Percentiles rank a stretch among this genome's conserved stretches.
These are phyloP conservation scores for Clanis bilineata DNA, from an alignment of 2,888 invertebrate genomes.

Conservation along the genomic window DNA sequence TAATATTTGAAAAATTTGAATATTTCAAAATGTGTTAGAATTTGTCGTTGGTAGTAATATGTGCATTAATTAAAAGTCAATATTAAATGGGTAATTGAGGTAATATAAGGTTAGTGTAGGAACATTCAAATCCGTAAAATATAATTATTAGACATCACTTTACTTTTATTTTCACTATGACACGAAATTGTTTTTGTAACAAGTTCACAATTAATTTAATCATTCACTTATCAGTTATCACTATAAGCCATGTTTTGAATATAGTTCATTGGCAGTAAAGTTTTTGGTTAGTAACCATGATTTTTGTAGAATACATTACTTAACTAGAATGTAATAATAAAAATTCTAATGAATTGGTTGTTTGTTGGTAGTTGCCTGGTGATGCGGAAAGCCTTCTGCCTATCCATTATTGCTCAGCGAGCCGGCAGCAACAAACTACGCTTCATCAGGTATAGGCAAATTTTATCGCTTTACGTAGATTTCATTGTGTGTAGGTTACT, in stretches of 20 bases:
- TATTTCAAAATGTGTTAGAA: too few species aligned
- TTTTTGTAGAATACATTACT: slow-evolving; percentile 39
- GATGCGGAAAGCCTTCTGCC: slow-evolving; percentile 84
- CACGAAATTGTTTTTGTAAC: too few species aligned
- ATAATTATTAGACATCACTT: too few species aligned
- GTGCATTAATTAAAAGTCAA: too few species aligned
- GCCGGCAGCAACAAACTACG: slow-evolving; percentile 83
- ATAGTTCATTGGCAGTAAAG: slow-evolving; percentile 79
- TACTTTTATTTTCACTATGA: too few species aligned
- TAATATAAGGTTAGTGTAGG: too few species aligned
- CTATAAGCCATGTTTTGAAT: slow-evolving; percentile 37
- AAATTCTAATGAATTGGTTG: slow-evolving; percentile 79
- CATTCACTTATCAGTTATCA: slow-evolving; percentile 22
- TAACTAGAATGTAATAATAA: slow-evolving; percentile 43
- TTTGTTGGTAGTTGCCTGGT: slow-evolving; percentile 84
- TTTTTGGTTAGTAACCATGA: slow-evolving; percentile 42
- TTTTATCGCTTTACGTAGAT: slow-evolving; percentile 59
- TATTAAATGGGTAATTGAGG: too few species aligned
- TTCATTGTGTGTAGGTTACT: slow-evolving; percentile 23
- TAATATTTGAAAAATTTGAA: too few species aligned
- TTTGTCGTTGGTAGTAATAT: too few species aligned
- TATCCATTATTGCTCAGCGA: slow-evolving; percentile 84
- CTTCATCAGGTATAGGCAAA: slow-evolving; percentile 83
- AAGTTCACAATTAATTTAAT: neutral
- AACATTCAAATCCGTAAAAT: too few species aligned